Conservation (phyloP, 2,113 vertebrate species). For the Climacteris rufus region DNA sequence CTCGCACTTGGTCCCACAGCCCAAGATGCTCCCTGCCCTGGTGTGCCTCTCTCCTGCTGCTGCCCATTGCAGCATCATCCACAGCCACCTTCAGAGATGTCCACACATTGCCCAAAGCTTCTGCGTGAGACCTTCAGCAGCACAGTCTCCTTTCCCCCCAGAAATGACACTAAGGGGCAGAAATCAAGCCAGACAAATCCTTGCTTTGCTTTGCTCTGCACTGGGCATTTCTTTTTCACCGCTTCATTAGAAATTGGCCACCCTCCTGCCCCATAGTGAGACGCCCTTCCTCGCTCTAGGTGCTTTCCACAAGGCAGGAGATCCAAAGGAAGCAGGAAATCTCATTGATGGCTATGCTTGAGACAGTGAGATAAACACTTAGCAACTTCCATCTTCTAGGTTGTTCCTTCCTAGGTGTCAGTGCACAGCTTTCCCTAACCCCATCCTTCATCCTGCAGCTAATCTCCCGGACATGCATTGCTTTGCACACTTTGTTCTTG, state of each 20-base stretch:
- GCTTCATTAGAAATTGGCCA: not conserved
- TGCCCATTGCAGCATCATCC: not conserved
- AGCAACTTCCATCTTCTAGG: not conserved
- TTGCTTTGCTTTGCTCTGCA: not conserved
- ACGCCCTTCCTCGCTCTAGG: not conserved
- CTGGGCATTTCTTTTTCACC: accelerated
- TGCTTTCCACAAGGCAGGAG: not conserved
- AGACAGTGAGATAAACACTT: not conserved
- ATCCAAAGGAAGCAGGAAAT: not conserved
- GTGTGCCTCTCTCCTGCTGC: not conserved
- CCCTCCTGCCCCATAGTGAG: not conserved
- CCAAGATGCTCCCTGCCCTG: not conserved
- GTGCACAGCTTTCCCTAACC: not conserved
- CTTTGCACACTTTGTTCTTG: conserved; percentile 45
- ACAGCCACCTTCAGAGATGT: not conserved
- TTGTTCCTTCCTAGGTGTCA: not conserved
- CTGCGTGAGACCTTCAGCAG: accelerated
- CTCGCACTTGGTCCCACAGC: not conserved
- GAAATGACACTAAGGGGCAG: not conserved
- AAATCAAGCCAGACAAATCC: not conserved
- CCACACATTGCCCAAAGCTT: not conserved
- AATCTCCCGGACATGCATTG: not conserved
- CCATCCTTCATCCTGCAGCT: not conserved
- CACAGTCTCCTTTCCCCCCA: not conserved
- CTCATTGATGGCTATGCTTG: not conserved